Evolutionary conservation across 2,888 invertebrate genomes (phyloP), one percentile per base, ranked within the genome.

Genomic region (Rhimphoctona megacephalus): DNA sequence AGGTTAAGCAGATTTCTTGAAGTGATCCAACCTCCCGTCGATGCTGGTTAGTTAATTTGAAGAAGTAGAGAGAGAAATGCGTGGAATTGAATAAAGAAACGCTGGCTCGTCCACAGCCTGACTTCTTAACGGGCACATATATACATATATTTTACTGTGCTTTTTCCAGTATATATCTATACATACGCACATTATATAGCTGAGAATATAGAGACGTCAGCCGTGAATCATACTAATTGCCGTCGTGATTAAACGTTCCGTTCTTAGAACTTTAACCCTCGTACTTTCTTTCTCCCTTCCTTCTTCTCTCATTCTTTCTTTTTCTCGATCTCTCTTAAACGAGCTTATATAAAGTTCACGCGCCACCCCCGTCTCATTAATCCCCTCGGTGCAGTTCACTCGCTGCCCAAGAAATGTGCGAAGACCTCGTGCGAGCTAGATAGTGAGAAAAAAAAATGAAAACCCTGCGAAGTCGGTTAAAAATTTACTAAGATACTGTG

Each of bases 221-320:
- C 89, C 90, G 91, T 92, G 93, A 93, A 93, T 93, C 93, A 92
- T 90, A 89, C 92, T 93, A 93, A 93, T 93, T 93, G 91, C 91
- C 90, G 85, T 39, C 88, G 90, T 92, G 93, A 93, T 93, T 92
- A 93, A 93, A 92, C 90, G 92, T 90, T 90, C 90, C 90, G 89
- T 93, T 93, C 93, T 88, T 85, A 88, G 93, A 93, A 93, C 89
- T 90, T 90, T 89, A 91, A 92, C 91, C 91, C 91, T 90, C 87
- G 86, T 74, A 83, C 83, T 67, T 81, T 83, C 76, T 85, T 81
- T 83, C 80, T 81, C 84, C 54, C 49, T 69, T 57, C 39, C n/a
- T 33, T 79, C 76, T 77, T 85, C 66, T 57, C 7, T 39, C 46
- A n/a, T 43, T 22, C 46, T 52, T 52, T 70, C 43, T 72, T 67